These are phyloP conservation scores for Dunckerocampus dactyliophorus DNA, from an alignment of 2,113 vertebrate species.

Conservation along the genomic window DNA sequence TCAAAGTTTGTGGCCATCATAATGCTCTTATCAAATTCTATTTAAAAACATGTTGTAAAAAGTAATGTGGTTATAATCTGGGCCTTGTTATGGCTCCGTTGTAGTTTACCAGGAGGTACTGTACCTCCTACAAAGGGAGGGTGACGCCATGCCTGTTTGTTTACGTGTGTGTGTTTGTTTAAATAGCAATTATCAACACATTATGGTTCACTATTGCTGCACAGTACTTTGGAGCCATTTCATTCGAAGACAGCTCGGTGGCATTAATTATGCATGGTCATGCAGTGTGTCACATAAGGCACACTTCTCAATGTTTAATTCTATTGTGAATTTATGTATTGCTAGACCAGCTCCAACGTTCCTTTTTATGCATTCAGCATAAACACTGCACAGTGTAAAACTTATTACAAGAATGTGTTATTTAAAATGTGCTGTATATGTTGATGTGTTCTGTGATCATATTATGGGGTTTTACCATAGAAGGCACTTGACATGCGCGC, in stretches of 20 bases:
- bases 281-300: conserved; percentile 7
- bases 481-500: neutral
- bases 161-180: conserved; percentile 22
- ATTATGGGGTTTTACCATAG: conserved; percentile 9
- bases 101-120: conserved; percentile 27
- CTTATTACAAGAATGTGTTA: conserved; percentile 8
- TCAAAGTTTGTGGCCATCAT: conserved; percentile 17
- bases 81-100: neutral
- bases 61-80: neutral
- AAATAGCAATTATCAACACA: neutral
- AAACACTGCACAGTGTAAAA: neutral
- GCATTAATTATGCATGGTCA: conserved; percentile 19
- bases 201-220: conserved; percentile 3
- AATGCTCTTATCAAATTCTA: conserved; percentile 20
- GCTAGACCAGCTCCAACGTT: neutral
- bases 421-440: conserved; percentile 1
- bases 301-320: neutral
- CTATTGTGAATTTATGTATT: conserved; percentile 5
- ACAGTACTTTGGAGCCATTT: conserved; percentile 43
- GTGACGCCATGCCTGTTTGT: conserved; percentile 4
- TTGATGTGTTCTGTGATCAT: neutral
- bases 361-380: conserved; percentile 4
- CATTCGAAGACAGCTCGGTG: conserved; percentile 21
- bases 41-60: conserved; percentile 11
- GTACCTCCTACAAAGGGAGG: too few species aligned